Conservation (phyloP, 2,797 vertebrate genomes). For the Chloroceryle inda region DNA sequence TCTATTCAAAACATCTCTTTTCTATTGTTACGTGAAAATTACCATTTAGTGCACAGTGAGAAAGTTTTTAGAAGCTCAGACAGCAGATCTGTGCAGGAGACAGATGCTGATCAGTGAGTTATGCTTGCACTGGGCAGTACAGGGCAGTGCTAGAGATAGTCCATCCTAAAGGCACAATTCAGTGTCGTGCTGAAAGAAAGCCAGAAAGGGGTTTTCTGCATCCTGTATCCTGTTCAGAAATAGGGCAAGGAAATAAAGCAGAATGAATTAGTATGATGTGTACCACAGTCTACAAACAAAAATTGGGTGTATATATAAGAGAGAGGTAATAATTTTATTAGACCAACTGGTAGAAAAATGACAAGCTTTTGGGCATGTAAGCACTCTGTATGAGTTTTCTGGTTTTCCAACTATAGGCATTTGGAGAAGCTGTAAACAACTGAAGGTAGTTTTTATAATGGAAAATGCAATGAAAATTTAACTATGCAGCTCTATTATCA, state of each 20-base stretch:
- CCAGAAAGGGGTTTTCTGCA: background rate
- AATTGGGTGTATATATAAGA: background rate
- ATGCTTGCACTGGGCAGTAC: background rate
- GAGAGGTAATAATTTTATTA: background rate
- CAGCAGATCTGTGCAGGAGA: background rate
- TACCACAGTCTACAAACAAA: background rate
- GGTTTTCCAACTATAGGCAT: background rate
- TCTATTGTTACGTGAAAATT: conserved; percentile 19
- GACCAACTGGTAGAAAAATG: background rate
- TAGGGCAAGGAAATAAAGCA: background rate
- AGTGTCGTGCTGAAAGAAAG: background rate
- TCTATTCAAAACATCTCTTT: conserved; percentile 33
- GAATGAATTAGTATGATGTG: background rate
- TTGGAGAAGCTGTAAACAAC: background rate
- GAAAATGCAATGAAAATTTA: background rate
- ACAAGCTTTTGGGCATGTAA: background rate
- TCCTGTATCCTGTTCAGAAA: background rate
- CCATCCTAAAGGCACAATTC: background rate
- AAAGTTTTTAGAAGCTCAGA: background rate
- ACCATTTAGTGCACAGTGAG: background rate
- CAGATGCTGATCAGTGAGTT: background rate
- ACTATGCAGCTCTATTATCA: background rate
- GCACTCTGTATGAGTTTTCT: background rate
- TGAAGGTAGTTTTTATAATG: background rate
- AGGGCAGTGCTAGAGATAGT: background rate